Evolutionary conservation across 2,888 invertebrate species (phyloP).

Genomic region (Acanthosepion lycidas): DNA sequence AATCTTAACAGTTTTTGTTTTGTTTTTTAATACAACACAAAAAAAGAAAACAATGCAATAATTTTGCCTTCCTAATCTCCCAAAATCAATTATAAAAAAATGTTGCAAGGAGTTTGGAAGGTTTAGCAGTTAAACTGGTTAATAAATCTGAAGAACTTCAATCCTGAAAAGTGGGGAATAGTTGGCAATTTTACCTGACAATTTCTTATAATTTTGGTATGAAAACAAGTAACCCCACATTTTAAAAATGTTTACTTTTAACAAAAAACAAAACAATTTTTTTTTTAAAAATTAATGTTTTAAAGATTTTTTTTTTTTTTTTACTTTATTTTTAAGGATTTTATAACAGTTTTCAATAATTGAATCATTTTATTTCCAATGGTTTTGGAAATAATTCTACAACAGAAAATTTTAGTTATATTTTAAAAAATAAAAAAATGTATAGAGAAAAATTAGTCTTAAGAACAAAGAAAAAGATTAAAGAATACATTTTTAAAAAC

Average conservation of each 20-base stretch:
- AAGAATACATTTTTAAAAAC: background rate
- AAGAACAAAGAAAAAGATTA: background rate
- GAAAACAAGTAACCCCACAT: background rate
- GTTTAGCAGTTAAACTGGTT: background rate
- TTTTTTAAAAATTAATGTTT: background rate
- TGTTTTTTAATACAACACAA: background rate
- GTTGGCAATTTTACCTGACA: background rate
- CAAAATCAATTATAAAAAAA: background rate
- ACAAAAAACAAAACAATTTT: background rate
- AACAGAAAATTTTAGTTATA: background rate
- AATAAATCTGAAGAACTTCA: background rate
- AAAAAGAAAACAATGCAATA: constrained; percentile 16
- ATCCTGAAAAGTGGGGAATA: background rate
- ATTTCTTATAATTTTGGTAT: background rate
- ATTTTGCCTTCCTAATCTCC: background rate
- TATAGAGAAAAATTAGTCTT: background rate
- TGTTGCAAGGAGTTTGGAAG: background rate
- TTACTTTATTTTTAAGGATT: background rate
- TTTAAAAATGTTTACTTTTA: background rate
- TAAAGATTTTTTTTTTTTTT: background rate
- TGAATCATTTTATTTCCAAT: background rate
- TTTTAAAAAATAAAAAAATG: background rate
- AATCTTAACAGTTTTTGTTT: background rate
- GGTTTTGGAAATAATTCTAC: background rate
- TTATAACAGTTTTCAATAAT: background rate